phyloP scores from a whole-genome alignment of 2,888 invertebrate genomes.

The Drosophila lacicola region DNA sequence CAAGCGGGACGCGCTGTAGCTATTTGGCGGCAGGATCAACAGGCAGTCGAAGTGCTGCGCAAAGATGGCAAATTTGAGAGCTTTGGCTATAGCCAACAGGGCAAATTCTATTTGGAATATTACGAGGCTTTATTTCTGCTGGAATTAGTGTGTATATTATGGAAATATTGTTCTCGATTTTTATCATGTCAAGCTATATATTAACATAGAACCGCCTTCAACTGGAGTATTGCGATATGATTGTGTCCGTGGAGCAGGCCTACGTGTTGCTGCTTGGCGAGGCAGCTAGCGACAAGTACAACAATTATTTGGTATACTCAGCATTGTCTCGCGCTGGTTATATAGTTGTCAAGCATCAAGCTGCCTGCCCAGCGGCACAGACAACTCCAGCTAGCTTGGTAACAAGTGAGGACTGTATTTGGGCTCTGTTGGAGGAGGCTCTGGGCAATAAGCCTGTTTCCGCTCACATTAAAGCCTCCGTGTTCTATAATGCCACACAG shows the following conservation, averaged over 20 bases:
- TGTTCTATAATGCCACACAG: slow-evolving; percentile 53
- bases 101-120: slow-evolving; percentile 77
- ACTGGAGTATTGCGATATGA: slow-evolving; percentile 70
- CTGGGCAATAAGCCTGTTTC: slow-evolving; percentile 66
- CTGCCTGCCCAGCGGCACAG: not conserved
- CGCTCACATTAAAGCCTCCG: slow-evolving; percentile 57
- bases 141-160: slow-evolving; percentile 74
- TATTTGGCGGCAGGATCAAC: slow-evolving; percentile 71
- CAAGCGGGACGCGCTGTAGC: slow-evolving; percentile 75
- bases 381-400: not conserved
- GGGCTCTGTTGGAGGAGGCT: slow-evolving; percentile 74
- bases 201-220: slow-evolving; percentile 81
- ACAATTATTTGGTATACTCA: slow-evolving; percentile 82
- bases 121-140: slow-evolving; percentile 82
- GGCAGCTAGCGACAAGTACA: slow-evolving; percentile 64
- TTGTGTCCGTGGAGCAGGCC: slow-evolving; percentile 83
- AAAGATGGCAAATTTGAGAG: slow-evolving; percentile 83
- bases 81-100: slow-evolving; percentile 79
- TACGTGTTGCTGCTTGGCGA: slow-evolving; percentile 81
- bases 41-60: slow-evolving; percentile 75
- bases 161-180: no score
- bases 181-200: not conserved
- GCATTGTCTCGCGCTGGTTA: slow-evolving; percentile 82
- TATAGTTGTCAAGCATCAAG: slow-evolving; percentile 75
- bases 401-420: slow-evolving; percentile 77